Percentiles rank a stretch among this genome's conserved stretches.
Evolutionary conservation across 1,140 invertebrate species (phyloP).

Genomic region (Drosophila dunni): DNA sequence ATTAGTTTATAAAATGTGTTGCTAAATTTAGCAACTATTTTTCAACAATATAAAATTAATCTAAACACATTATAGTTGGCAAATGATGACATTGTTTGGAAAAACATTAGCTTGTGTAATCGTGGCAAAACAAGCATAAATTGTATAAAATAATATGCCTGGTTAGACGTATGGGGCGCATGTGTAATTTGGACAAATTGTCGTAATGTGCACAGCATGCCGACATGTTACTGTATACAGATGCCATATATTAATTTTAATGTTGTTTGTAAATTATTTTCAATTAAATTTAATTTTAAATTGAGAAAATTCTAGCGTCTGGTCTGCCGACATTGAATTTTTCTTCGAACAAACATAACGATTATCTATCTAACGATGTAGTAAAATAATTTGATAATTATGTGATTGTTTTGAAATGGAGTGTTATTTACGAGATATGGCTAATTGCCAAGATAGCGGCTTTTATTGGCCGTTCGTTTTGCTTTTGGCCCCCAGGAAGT

Average conservation of each 20-base stretch:
- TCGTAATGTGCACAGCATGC: slow-evolving; percentile 32
- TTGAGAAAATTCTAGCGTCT: no score
- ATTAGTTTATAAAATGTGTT: background rate
- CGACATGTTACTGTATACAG: background rate
- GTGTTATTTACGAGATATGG: slow-evolving; percentile 11
- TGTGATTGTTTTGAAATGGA: slow-evolving; percentile 17
- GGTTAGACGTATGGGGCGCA: background rate
- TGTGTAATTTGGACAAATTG: slow-evolving; percentile 28
- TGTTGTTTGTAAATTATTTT: slow-evolving; percentile 71
- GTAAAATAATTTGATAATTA: slow-evolving; percentile 2
- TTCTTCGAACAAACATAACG: background rate
- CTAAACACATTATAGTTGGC: background rate
- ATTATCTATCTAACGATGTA: no score
- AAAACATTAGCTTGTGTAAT: slow-evolving; percentile 24
- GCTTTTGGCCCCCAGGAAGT: slow-evolving; percentile 18
- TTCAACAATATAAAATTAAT: background rate
- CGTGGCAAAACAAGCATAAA: background rate
- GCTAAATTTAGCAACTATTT: background rate
- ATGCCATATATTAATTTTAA: slow-evolving; percentile 45
- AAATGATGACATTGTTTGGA: background rate
- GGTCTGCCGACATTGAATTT: no score
- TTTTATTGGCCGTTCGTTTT: slow-evolving; percentile 17
- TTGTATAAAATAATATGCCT: slow-evolving; percentile 13
- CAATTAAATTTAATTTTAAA: no score
- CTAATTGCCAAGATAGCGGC: slow-evolving; percentile 23